Base-by-base conservation (phyloP, 1,140 invertebrate species). In the Calliphora vicina region DNA sequence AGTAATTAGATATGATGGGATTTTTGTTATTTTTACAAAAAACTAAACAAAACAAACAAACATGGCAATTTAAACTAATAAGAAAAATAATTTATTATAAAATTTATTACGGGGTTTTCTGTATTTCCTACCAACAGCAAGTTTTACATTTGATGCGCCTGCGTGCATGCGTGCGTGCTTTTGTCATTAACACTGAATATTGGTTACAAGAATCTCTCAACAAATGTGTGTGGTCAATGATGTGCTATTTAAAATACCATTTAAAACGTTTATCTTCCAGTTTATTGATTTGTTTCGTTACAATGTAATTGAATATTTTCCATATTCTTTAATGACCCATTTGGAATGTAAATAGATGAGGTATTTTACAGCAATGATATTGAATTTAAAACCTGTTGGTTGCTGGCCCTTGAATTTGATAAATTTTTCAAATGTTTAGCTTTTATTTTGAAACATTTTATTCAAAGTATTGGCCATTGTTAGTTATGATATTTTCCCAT, bases 1-100 rank as follows among this genome's bases (percentile, higher is more conserved):
- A 78, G 74, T 78, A 78, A 78, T 78, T 78, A 78, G 74, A 78
- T 78, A 78, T 43, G 74, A 43, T 78, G 74, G 74, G 73, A 76
- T 76, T 76, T 73, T 42, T 35, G 1, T 1, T 35, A n/a, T 57
- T 57, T 57, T n/a, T 57, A 57, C n/a, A n/a, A n/a, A n/a, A n/a
- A n/a, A n/a, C n/a, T 57, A 17, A 17, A 17, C 50, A 57, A 8
- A 35, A n/a, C 10, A 8, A 8, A 17, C 50, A 17, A 13, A 57
- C 15, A 17, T 15, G n/a, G 13, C 50, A 57, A 57, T 57, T 17
- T 57, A 17, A 57, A 15, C 50, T 57, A 57, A 57, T 17, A 17
- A n/a, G 50, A 6, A 35, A 35, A 35, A 57, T 57, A 57, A 57
- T 57, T 57, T 57, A 57, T 57, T 57, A 57, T 17, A 17, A 57